These are phyloP conservation scores for Molossus molossus DNA, from an alignment of 2,797 vertebrate genomes.

Conservation along the genomic window DNA sequence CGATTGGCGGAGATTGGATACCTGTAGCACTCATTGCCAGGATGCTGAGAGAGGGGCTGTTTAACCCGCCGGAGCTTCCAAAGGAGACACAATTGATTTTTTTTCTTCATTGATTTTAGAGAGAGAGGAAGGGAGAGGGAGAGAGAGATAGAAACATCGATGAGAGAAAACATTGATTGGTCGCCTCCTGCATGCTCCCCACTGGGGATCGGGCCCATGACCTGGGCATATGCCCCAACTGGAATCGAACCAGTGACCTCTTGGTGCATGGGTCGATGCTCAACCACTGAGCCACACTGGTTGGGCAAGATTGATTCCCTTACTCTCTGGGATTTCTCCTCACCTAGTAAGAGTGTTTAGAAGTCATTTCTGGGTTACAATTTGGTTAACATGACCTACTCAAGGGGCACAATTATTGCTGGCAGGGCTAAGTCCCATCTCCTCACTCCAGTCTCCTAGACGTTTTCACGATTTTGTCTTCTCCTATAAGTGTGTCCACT, in stretches of 20 bases:
- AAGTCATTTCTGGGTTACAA: background rate
- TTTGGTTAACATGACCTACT: background rate
- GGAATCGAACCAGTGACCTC: no score
- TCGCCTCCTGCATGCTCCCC: no score
- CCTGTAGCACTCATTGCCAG: background rate
- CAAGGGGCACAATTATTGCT: background rate
- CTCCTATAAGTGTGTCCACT: background rate
- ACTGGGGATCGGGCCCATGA: no score
- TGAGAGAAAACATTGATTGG: no score
- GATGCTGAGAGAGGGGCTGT: background rate
- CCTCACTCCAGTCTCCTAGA: background rate
- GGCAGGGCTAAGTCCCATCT: background rate
- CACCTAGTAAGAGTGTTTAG: background rate
- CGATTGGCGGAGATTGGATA: background rate
- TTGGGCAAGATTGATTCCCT: background rate
- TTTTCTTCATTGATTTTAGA: no score
- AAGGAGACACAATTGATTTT: background rate
- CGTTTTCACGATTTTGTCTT: background rate
- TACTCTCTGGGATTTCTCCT: background rate
- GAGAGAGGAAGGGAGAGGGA: no score
- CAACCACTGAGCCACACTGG: no score
- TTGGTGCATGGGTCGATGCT: no score
- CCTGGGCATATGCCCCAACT: no score
- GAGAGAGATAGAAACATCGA: no score
- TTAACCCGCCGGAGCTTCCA: background rate